Conservation (phyloP, 2,888 invertebrate species). For the Cyclophora albipunctata region DNA sequence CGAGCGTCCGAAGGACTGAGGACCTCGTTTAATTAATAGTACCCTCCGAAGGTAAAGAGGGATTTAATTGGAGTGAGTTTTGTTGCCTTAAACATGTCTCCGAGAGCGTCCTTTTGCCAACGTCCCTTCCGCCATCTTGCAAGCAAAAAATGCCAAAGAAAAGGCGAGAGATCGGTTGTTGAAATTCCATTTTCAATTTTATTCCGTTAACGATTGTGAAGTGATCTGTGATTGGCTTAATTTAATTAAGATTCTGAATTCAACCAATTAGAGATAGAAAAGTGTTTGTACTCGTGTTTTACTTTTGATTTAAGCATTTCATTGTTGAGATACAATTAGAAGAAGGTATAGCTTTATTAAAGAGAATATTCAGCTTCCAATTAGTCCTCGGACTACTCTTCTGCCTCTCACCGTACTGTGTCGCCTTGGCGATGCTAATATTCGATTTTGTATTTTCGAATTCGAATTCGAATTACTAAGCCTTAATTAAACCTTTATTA, state of each 20-base stretch:
- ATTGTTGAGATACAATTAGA: no score
- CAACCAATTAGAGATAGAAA: no score
- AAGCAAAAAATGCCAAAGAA: not conserved
- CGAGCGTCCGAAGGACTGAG: slow-evolving; percentile 25
- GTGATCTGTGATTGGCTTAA: slow-evolving; percentile 3
- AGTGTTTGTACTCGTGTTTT: no score
- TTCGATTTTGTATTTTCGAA: no score
- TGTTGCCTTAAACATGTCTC: slow-evolving; percentile 15
- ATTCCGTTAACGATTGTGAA: slow-evolving; percentile 3
- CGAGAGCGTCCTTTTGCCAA: slow-evolving; percentile 5
- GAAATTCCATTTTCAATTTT: slow-evolving; percentile 2
- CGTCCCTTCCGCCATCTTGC: slow-evolving; percentile 7
- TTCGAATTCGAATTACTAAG: no score
- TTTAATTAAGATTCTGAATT: not conserved
- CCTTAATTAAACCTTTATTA: no score
- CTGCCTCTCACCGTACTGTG: no score
- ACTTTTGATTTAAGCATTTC: no score
- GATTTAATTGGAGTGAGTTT: slow-evolving; percentile 21
- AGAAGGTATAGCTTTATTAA: no score
- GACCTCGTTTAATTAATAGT: slow-evolving; percentile 57
- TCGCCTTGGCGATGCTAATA: no score
- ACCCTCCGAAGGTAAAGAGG: slow-evolving; percentile 25
- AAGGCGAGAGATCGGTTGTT: slow-evolving; percentile 2
- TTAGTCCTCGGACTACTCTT: no score
- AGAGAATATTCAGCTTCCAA: no score